Evolutionary conservation across 2,797 vertebrate genomes (phyloP).

Genomic region (Pygocentrus nattereri): DNA sequence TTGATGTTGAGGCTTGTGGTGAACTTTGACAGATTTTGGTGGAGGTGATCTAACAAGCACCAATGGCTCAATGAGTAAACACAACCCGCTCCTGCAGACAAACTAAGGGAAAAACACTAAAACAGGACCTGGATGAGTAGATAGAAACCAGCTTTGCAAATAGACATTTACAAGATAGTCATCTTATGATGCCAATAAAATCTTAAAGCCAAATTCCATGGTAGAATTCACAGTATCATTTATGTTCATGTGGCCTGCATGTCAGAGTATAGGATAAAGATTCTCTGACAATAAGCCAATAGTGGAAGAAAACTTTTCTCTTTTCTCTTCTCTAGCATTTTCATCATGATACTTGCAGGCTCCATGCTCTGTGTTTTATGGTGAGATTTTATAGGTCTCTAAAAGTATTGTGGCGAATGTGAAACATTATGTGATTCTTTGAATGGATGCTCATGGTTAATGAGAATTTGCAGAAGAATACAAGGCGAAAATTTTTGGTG

Average conservation of each 20-base stretch:
- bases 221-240: no score
- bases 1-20: not conserved
- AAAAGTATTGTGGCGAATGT: not conserved
- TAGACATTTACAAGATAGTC: no score
- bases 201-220: no score
- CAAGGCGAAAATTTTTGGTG: not conserved
- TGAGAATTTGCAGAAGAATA: not conserved
- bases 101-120: not conserved
- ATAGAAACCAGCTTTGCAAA: not conserved
- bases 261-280: not conserved
- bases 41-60: not conserved
- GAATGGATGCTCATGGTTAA: not conserved
- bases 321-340: no score
- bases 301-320: not conserved
- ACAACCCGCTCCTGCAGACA: not conserved
- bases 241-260: no score
- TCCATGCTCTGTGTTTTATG: constrained; percentile 12
- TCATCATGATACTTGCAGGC: not conserved
- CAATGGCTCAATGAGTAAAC: not conserved
- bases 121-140: not conserved
- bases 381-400: constrained; percentile 22
- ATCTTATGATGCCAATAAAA: no score
- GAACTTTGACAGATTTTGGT: not conserved
- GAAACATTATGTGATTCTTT: constrained; percentile 26
- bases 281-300: not conserved